Percentiles rank a stretch among this genome's conserved stretches.
Conservation (phyloP, 2,888 invertebrate species). For the Neelides folsomi region DNA sequence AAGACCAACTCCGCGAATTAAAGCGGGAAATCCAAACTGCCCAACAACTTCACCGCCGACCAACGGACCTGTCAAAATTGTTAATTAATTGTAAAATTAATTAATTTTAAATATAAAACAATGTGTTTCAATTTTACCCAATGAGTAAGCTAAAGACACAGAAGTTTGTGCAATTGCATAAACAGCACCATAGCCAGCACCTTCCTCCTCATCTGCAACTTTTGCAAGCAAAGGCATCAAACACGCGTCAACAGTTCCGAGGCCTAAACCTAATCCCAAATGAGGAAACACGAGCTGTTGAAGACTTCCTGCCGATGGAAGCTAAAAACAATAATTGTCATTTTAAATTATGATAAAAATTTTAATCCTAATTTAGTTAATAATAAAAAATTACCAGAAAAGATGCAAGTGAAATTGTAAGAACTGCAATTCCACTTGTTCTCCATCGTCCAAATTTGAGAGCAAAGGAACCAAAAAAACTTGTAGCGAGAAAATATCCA, state of each 20-base stretch:
- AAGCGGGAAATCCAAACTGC: conserved; percentile 56
- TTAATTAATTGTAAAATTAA: too few relatives aligned
- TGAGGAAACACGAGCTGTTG: conserved; percentile 58
- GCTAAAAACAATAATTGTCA: conserved; percentile 37
- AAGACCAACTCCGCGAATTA: conserved; percentile 57
- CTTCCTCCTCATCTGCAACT: conserved; percentile 50
- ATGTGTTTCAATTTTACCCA: too few relatives aligned
- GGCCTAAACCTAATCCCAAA: conserved; percentile 63
- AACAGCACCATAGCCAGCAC: conserved; percentile 59
- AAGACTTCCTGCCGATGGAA: conserved; percentile 51
- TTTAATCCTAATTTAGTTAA: background rate
- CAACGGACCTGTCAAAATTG: conserved; percentile 50
- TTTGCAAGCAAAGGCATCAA: conserved; percentile 63
- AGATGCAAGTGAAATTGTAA: conserved; percentile 51
- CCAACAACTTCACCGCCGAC: conserved; percentile 58
- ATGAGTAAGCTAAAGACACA: conserved; percentile 63
- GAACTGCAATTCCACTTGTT: conserved; percentile 49
- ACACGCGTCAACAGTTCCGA: conserved; percentile 67
- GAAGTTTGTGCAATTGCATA: conserved; percentile 72
- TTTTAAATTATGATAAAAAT: background rate
- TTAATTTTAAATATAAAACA: too few relatives aligned
- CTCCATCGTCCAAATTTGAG: conserved; percentile 52
- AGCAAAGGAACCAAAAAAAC: conserved; percentile 57
- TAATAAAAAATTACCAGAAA: conserved; percentile 42
- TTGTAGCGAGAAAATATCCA: conserved; percentile 68